Percentiles rank a stretch among this genome's conserved stretches.
phyloP scores from a whole-genome alignment of 2,888 invertebrate species.

The Patella caerulea region DNA sequence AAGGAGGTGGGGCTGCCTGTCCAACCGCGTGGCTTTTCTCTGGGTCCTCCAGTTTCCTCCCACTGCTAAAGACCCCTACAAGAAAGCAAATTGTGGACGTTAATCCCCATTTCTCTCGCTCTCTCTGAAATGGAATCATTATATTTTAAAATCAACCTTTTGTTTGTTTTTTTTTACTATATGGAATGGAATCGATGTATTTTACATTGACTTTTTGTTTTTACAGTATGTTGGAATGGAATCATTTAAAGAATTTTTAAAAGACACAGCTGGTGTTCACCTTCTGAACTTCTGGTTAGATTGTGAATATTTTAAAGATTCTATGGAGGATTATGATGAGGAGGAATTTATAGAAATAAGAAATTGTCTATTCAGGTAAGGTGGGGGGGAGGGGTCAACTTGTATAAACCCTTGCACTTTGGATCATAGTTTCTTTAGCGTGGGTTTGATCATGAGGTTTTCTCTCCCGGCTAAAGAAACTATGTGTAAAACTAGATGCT shows the following conservation, averaged over 20 bases:
- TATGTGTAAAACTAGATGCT: too few relatives aligned
- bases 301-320: constrained; percentile 71
- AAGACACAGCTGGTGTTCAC: constrained; percentile 63
- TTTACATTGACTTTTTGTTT: neutral
- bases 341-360: constrained; percentile 58
- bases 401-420: neutral
- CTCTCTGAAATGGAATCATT: neutral
- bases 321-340: constrained; percentile 68
- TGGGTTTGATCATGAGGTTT: too few relatives aligned
- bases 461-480: too few relatives aligned
- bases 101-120: neutral
- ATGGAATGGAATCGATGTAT: neutral
- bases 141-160: neutral
- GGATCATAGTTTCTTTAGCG: too few relatives aligned
- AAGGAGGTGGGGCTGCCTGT: too few relatives aligned
- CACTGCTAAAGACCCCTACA: too few relatives aligned
- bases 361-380: constrained; percentile 67
- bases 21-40: too few relatives aligned
- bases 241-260: constrained; percentile 63
- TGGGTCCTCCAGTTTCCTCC: too few relatives aligned
- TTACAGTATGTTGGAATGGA: constrained; percentile 64
- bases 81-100: too few relatives aligned
- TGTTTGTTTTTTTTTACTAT: neutral
- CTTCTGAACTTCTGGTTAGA: constrained; percentile 71
- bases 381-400: too few relatives aligned